These are phyloP conservation scores for Mus spicilegus DNA, from an alignment of 2,113 vertebrate genomes.

Conservation along the genomic window DNA sequence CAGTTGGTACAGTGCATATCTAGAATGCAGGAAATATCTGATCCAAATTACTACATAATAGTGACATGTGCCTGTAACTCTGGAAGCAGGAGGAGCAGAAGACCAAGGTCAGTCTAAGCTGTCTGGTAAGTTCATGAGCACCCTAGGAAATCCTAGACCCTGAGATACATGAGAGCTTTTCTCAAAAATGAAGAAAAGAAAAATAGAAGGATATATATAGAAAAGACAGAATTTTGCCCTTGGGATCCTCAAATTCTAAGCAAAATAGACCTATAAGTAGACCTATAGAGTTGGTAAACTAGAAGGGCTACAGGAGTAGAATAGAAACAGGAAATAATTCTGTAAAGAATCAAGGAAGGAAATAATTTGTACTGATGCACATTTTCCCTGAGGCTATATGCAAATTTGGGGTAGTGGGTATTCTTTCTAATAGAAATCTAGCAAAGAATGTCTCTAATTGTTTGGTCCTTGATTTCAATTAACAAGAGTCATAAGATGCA, in stretches of 20 bases:
- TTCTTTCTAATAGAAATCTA: conserved; percentile 41
- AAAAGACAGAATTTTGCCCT: not conserved
- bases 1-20: not conserved
- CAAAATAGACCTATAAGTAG: not conserved
- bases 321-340: conserved; percentile 48
- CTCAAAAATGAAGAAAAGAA: not conserved
- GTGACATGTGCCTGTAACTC: not conserved
- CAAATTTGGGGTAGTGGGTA: conserved; percentile 7
- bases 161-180: not conserved
- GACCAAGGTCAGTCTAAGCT: not conserved
- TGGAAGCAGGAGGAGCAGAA: not conserved
- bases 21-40: too few species aligned
- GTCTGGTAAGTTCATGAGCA: not conserved
- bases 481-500: conserved; percentile 1
- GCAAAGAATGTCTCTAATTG: conserved; percentile 51
- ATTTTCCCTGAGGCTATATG: not conserved
- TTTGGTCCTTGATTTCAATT: conserved; percentile 56
- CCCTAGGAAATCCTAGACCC: not conserved
- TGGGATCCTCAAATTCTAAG: not conserved
- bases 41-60: too few species aligned
- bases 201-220: not conserved
- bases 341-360: not conserved
- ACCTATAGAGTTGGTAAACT: conserved; percentile 12
- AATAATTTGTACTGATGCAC: not conserved
- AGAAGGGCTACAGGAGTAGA: not conserved